Evolutionary conservation across 2,888 invertebrate species (phyloP), one percentile per base, ranked within the genome.

Genomic region (Zele albiditarsus): DNA sequence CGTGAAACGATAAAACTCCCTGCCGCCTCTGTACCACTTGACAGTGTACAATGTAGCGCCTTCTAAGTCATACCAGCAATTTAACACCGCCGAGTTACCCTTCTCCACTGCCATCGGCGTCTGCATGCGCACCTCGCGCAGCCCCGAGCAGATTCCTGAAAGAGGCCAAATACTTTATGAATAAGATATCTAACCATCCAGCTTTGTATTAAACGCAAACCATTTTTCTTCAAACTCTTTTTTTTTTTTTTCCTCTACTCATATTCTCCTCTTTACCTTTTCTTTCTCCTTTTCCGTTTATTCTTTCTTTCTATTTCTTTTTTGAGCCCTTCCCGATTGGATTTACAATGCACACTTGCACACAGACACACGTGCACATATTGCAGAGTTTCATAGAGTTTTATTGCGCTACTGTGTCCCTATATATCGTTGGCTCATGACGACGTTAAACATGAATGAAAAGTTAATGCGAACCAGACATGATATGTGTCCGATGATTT

Each of bases 11-110:
- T 88, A 89, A 84, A 89, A 89, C 82, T 89, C 89, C 73, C 84
- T 84, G 74, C 84, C 83, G 76, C 83, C 85, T 83, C 89, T 89
- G 84, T 89, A 89, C 89, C 89, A 89, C 82, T 89, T 89, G 81
- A 89, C 89, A 76, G 86, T 82, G 79, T 89, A 89, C 63, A 89
- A 80, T 63, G 82, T 85, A 77, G 88, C 88, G 46, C 85, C 87
- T 81, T 89, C 89, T 79, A 85, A 87, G 82, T 89, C 87, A 77
- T 88, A 89, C 84, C 84, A 86, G 79, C 89, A 89, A 78, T 86
- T 86, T 78, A 89, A 82, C 79, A 82, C 85, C 74, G 87, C 87
- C 66, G 83, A 83, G 53, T 88, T 85, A 78, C 88, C 89, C 79
- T 87, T 88, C 80, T 80, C 87, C 78, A 89, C 88, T 62, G 89